Conservation (phyloP, 2,113 vertebrate genomes). For the Grus americana region DNA sequence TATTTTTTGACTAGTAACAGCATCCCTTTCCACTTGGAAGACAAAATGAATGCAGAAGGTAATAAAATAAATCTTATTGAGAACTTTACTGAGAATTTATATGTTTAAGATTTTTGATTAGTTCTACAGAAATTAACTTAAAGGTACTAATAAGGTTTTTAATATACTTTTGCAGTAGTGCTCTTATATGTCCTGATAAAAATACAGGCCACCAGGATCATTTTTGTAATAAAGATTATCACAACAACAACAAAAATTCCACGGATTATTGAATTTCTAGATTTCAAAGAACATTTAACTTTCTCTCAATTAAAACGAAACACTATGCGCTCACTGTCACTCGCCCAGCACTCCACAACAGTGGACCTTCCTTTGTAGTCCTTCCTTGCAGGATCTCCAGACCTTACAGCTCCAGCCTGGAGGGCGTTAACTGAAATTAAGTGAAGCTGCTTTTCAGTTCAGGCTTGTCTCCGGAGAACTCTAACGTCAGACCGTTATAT, state of each 20-base stretch:
- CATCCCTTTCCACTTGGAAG: neutral
- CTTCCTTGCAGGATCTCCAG: neutral
- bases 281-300: neutral
- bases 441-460: neutral
- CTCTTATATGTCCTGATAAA: neutral
- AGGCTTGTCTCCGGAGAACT: neutral
- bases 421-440: neutral
- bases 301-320: neutral
- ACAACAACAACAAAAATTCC: neutral
- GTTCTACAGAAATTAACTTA: neutral
- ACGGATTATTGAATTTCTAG: neutral
- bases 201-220: neutral
- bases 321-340: neutral
- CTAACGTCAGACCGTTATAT: neutral
- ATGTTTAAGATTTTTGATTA: neutral
- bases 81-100: neutral
- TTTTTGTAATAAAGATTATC: neutral
- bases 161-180: neutral
- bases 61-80: neutral
- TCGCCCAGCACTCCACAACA: neutral
- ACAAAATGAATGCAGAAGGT: neutral
- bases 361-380: neutral
- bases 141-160: neutral
- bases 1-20: neutral
- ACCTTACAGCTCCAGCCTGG: neutral